Evolutionary conservation across 92 coral and sea anemone genomes (phyloP).

Genomic region (Porites cylindrica): DNA sequence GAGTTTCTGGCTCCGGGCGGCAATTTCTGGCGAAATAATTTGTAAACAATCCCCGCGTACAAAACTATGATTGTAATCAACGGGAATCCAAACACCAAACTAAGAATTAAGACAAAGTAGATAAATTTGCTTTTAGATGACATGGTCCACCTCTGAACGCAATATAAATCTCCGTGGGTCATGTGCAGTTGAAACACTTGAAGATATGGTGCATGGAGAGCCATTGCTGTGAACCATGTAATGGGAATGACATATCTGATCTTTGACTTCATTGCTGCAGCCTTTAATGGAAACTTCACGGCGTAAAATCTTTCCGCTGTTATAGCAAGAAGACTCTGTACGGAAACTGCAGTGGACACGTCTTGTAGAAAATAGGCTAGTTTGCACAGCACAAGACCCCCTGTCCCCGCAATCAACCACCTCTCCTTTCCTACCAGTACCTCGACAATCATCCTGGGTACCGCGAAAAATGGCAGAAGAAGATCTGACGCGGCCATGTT

Average conservation of each 20-base stretch:
- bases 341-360: slow-evolving; percentile 66
- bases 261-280: slow-evolving; percentile 45
- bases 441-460: slow-evolving; percentile 51
- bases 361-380: slow-evolving; percentile 55
- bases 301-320: slow-evolving; percentile 68
- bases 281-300: slow-evolving; percentile 58
- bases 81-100: slow-evolving; percentile 51
- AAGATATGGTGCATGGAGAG: slow-evolving; percentile 56
- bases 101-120: slow-evolving; percentile 41
- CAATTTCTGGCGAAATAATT: slow-evolving; percentile 34
- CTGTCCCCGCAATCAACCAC: slow-evolving; percentile 47
- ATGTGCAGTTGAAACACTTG: slow-evolving; percentile 43
- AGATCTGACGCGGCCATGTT: slow-evolving; percentile 71
- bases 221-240: slow-evolving; percentile 46
- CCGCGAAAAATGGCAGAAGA: slow-evolving; percentile 58
- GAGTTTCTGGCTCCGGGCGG: slow-evolving; percentile 33
- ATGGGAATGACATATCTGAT: slow-evolving; percentile 51
- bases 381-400: slow-evolving; percentile 52
- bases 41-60: slow-evolving; percentile 50
- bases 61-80: slow-evolving; percentile 33
- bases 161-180: slow-evolving; percentile 6
- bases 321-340: slow-evolving; percentile 59
- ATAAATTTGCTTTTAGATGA: slow-evolving; percentile 11
- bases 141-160: slow-evolving; percentile 46
- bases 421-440: slow-evolving; percentile 41